These are phyloP conservation scores for Pseudonaja textilis DNA, from an alignment of 2,113 vertebrate genomes.

Conservation along the genomic window DNA sequence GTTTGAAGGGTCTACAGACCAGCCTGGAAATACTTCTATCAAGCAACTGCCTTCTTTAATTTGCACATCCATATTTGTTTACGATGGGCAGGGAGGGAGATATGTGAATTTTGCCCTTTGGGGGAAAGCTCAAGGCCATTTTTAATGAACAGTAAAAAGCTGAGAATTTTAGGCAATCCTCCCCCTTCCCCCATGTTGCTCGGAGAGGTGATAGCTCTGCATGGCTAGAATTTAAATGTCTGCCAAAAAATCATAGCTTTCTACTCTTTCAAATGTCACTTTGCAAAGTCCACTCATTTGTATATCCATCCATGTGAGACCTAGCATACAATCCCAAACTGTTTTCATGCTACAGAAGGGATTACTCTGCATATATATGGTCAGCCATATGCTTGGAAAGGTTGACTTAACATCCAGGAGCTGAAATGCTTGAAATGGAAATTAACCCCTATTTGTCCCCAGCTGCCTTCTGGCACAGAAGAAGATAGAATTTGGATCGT, in stretches of 20 bases:
- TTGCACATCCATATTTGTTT: background rate
- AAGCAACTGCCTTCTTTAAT: background rate
- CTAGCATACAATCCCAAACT: slow-evolving; percentile 65
- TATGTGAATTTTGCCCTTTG: background rate
- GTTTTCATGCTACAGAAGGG: slow-evolving; percentile 59
- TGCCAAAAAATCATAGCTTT: slow-evolving; percentile 48
- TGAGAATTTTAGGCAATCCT: slow-evolving; percentile 12
- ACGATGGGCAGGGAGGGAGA: background rate
- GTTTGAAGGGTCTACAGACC: background rate
- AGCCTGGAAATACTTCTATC: background rate
- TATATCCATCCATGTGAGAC: slow-evolving; percentile 61
- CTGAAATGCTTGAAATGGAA: slow-evolving; percentile 48
- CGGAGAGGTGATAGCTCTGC: slow-evolving; percentile 16
- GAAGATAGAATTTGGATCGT: slow-evolving; percentile 44
- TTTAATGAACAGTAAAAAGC: slow-evolving; percentile 32
- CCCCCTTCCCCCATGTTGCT: background rate
- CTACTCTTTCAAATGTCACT: slow-evolving; percentile 58
- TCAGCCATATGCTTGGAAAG: slow-evolving; percentile 62
- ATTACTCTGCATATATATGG: slow-evolving; percentile 55
- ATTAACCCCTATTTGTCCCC: slow-evolving; percentile 26
- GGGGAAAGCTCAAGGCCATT: slow-evolving; percentile 1
- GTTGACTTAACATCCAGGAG: slow-evolving; percentile 59
- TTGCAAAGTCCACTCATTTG: slow-evolving; percentile 53
- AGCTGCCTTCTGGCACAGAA: slow-evolving; percentile 32
- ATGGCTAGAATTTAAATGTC: slow-evolving; percentile 45